Conservation (phyloP, 2,797 vertebrate species). For the Galaxias olidus region DNA sequence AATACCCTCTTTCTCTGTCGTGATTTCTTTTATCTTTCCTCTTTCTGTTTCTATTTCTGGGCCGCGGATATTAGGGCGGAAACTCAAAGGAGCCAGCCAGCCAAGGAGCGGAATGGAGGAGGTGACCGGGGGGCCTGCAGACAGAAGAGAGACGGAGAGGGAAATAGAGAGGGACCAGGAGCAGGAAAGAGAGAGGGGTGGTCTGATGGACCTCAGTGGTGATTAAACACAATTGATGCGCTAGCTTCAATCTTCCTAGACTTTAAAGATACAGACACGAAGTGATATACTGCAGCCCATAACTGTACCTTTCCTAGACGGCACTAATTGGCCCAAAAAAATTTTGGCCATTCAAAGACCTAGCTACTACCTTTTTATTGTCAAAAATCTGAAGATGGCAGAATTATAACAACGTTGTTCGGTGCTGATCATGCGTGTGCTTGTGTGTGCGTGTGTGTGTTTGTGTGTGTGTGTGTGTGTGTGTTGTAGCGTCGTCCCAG, state of each 20-base stretch:
- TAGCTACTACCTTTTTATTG: too few species aligned
- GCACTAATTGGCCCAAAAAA: too few species aligned
- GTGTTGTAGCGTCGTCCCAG: slow-evolving; percentile 34
- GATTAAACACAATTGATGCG: too few species aligned
- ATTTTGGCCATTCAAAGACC: too few species aligned
- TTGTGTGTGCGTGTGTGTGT: neutral
- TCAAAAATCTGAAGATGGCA: too few species aligned
- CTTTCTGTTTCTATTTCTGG: neutral
- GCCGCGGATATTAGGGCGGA: slow-evolving; percentile 68
- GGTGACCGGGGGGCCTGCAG: neutral
- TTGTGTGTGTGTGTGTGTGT: neutral
- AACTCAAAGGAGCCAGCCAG: slow-evolving; percentile 73
- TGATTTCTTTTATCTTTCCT: neutral
- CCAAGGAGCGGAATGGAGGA: slow-evolving; percentile 56
- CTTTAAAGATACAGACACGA: too few species aligned
- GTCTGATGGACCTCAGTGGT: neutral
- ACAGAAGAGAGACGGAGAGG: neutral
- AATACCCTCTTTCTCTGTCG: neutral
- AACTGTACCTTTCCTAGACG: too few species aligned
- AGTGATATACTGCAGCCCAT: too few species aligned
- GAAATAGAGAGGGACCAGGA: neutral
- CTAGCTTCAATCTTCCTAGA: too few species aligned
- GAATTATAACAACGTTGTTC: too few species aligned
- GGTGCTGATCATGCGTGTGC: neutral
- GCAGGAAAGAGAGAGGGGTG: neutral